Evolutionary conservation across 2,797 vertebrate genomes (phyloP).

Genomic region (Kryptolebias ocellatus): DNA sequence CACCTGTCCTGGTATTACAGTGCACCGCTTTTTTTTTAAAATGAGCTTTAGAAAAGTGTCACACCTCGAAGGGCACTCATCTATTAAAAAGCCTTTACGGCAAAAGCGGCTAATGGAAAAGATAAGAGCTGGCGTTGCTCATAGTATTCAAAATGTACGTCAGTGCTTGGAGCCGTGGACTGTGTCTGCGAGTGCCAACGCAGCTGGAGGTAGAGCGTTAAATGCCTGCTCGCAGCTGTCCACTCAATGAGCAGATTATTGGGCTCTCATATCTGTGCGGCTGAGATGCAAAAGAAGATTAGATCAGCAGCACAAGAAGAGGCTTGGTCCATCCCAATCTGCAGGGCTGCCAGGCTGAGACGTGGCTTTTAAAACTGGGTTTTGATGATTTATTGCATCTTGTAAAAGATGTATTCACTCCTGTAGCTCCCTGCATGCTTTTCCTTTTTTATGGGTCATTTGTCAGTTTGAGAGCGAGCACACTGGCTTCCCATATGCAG

Average conservation of each 20-base stretch:
- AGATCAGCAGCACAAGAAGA: conserved; percentile 55
- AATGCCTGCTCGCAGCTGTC: conserved; percentile 65
- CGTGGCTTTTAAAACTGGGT: conserved; percentile 33
- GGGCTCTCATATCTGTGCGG: conserved; percentile 54
- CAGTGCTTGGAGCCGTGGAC: conserved; percentile 39
- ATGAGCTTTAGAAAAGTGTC: conserved; percentile 35
- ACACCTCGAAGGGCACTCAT: conserved; percentile 26
- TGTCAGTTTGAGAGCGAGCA: conserved; percentile 24
- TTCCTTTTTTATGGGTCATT: conserved; percentile 32
- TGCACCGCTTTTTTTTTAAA: conserved; percentile 4
- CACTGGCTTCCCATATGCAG: not conserved
- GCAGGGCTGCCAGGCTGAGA: conserved; percentile 30
- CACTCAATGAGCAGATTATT: conserved; percentile 64
- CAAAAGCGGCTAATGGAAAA: conserved; percentile 42
- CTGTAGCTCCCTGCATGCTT: not conserved
- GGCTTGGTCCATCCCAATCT: conserved; percentile 47
- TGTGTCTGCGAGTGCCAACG: conserved; percentile 40
- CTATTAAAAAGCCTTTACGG: conserved; percentile 25
- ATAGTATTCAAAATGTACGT: conserved; percentile 57
- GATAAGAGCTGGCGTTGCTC: conserved; percentile 40
- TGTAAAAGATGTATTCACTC: conserved; percentile 35
- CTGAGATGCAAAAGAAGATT: conserved; percentile 73
- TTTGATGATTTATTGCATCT: conserved; percentile 55
- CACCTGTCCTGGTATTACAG: conserved; percentile 32
- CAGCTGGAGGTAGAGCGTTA: conserved; percentile 40